Base-by-base conservation (phyloP, 1,140 invertebrate species). In the Drosophila nebulosa region DNA sequence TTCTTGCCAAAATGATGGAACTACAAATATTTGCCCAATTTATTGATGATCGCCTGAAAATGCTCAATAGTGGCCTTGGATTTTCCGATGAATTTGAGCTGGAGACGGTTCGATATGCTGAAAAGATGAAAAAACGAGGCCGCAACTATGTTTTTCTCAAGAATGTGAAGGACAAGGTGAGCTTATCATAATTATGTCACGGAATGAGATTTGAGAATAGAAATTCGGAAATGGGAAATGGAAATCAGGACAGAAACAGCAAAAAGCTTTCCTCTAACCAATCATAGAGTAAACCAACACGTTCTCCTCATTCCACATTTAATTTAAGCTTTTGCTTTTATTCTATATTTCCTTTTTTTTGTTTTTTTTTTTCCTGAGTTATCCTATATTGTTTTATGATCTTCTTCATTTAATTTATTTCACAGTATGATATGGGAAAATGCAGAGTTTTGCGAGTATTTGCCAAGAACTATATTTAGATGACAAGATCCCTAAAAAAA, bases 1-100 rank as follows among this genome's bases (percentile, higher is more conserved):
- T 98, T 92, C 92, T 98, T 22, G 93, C 95, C 78, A 96, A 97
- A 92, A 97, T 99, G 95, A 92, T 98, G 52, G 95, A 98, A 65
- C 93, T 98, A 12, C 98, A 99, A 92, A 98, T 98, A 79, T 99
- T 99, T 92, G 96, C 97, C 89, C 97, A 98, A 94, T 99, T 99
- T 92, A 97, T 98, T 77, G 97, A 98, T 88, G 97, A 98, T 92
- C 93, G 98, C 83, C 92, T 99, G 72, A 95, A 97, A 69, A 95
- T 98, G 93, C 93, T 98, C 32, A 98, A 98, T 92, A 94, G 95
- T 22, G 97, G 97, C 1, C 92, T 95, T 39, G 97, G 97, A 0
- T 97, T 97, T 89, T 96, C 95, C n/a, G 98, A 99, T 91, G 96
- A 98, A 89, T 99, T 99, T 92, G 98, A 99, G 92, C 93, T 96